Conservation (phyloP, 1,140 invertebrate species). For the Leptinotarsa defecta region DNA sequence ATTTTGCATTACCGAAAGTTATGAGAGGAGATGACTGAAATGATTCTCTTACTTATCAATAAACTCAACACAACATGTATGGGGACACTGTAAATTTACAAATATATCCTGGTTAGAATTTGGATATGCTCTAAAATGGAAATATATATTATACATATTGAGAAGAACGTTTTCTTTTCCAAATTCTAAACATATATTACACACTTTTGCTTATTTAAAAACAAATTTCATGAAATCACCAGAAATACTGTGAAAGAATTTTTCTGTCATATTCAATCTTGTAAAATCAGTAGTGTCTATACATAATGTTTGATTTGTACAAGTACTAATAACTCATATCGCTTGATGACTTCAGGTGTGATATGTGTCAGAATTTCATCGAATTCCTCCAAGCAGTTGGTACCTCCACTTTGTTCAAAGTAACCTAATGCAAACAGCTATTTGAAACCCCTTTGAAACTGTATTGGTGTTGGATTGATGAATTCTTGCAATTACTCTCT, state of each 20-base stretch:
- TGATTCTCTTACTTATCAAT: too few relatives aligned
- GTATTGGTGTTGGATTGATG: conserved; percentile 36
- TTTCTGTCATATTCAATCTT: not conserved
- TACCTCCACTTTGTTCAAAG: conserved; percentile 18
- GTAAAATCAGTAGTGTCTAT: not conserved
- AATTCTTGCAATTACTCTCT: conserved; percentile 15
- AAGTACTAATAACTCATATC: not conserved
- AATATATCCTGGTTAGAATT: too few relatives aligned
- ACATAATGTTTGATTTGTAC: conserved; percentile 1
- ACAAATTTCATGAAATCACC: not conserved
- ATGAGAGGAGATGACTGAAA: too few relatives aligned
- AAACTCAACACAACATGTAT: too few relatives aligned
- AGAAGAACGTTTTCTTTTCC: too few relatives aligned
- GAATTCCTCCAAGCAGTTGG: conserved; percentile 26
- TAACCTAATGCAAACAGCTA: conserved; percentile 29
- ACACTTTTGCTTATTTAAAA: not conserved
- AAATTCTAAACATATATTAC: not conserved
- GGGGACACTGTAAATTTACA: too few relatives aligned
- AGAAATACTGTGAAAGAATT: not conserved
- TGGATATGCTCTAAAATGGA: too few relatives aligned
- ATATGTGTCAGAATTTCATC: conserved; percentile 14
- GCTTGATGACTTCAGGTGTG: conserved; percentile 7
- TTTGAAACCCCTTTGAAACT: conserved; percentile 35
- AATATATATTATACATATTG: too few relatives aligned
- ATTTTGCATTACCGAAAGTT: too few relatives aligned